Conservation (phyloP, 2,888 invertebrate genomes). For the Macrosiphum euphorbiae region DNA sequence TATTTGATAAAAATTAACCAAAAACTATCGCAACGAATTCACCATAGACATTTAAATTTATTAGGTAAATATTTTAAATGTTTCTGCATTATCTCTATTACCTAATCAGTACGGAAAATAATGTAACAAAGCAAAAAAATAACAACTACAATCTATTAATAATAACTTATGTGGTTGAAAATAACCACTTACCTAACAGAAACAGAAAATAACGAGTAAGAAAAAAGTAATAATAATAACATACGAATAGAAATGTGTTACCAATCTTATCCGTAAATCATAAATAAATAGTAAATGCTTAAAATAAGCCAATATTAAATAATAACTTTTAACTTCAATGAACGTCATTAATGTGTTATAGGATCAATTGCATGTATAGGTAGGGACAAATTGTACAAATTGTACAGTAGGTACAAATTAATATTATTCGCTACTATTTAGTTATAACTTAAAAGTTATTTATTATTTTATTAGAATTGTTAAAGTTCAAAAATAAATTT, state of each 20-base stretch:
- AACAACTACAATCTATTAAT: neutral
- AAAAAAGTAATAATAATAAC: neutral
- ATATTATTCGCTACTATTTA: neutral
- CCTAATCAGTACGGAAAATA: neutral
- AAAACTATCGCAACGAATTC: neutral
- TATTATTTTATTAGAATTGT: neutral
- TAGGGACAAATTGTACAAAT: neutral
- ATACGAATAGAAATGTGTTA: neutral
- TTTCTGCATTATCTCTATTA: neutral
- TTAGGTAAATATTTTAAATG: neutral
- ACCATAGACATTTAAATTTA: neutral
- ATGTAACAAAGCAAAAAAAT: neutral
- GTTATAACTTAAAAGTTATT: neutral
- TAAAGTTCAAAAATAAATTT: neutral
- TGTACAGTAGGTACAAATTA: no score
- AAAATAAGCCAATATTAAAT: neutral
- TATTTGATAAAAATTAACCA: slow-evolving; percentile 9
- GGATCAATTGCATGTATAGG: neutral
- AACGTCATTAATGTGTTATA: neutral
- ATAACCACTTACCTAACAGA: neutral
- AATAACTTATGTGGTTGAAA: neutral
- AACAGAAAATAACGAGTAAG: neutral
- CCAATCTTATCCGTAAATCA: neutral
- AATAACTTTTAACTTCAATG: neutral
- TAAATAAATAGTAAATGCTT: neutral